Conservation (phyloP, 2,888 invertebrate genomes). For the Halictus ligatus region DNA sequence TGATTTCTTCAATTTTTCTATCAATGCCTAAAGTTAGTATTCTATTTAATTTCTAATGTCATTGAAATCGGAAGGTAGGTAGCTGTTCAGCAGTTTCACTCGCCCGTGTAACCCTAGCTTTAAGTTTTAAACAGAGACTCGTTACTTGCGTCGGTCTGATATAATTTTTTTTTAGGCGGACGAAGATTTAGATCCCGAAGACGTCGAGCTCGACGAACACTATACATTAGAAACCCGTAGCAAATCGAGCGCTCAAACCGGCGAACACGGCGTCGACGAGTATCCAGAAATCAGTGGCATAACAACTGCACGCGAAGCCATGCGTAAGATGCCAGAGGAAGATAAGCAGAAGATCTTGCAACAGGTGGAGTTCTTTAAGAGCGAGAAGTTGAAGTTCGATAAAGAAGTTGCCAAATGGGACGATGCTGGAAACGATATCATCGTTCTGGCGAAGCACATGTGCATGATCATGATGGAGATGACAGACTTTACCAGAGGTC, state of each 20-base stretch:
- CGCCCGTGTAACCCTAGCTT: not conserved
- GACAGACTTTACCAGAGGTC: conserved; percentile 99
- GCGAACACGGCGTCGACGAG: conserved; percentile 96
- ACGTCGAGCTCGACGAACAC: conserved; percentile 94
- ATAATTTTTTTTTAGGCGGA: conserved; percentile 88
- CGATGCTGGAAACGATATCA: conserved; percentile 99
- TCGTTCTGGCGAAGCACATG: conserved; percentile 99
- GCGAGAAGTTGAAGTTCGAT: conserved; percentile 98
- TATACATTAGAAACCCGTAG: conserved; percentile 95
- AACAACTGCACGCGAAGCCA: conserved; percentile 96
- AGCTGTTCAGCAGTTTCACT: not conserved
- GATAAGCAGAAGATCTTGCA: conserved; percentile 98
- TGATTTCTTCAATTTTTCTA: no score
- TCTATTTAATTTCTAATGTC: no score
- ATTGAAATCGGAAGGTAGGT: no score
- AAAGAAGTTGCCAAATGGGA: conserved; percentile 99
- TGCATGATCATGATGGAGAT: conserved; percentile 99
- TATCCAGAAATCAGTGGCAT: conserved; percentile 98
- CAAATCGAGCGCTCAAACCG: conserved; percentile 96
- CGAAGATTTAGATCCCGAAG: conserved; percentile 95
- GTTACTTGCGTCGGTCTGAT: conserved; percentile 20
- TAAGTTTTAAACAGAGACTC: not conserved
- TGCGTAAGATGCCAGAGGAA: conserved; percentile 98
- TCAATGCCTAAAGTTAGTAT: no score
- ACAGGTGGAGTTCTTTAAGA: conserved; percentile 96